Percentiles rank a stretch among this genome's conserved stretches.
Conservation (phyloP, 2,113 vertebrate species). For the Lucifuga dentata region DNA sequence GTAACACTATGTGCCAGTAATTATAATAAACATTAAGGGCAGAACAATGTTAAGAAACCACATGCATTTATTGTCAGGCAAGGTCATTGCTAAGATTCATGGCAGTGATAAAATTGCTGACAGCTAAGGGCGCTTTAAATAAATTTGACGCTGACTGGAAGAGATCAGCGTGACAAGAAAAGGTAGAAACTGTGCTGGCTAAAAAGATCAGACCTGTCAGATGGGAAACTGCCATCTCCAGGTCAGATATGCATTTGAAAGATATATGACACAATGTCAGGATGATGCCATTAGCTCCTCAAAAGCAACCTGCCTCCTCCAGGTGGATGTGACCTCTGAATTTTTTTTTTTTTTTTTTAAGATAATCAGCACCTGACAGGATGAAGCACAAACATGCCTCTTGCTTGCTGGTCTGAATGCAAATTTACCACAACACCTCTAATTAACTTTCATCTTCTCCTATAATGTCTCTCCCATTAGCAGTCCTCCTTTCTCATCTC, state of each 20-base stretch:
- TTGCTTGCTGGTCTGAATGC: not conserved
- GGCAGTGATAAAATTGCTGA: constrained; percentile 32
- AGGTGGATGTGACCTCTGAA: constrained; percentile 41
- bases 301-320: constrained; percentile 1
- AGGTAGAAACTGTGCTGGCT: not conserved
- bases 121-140: constrained; percentile 4
- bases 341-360: constrained; percentile 18
- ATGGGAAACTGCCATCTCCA: constrained; percentile 7
- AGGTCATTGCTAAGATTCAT: not conserved
- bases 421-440: not conserved
- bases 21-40: too few relatives aligned
- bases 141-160: constrained; percentile 17
- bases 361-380: not conserved
- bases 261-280: constrained; percentile 14
- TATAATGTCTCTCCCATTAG: too few relatives aligned
- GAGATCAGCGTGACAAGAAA: constrained; percentile 22
- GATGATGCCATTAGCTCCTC: not conserved
- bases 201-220: constrained; percentile 35
- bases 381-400: fast-evolving
- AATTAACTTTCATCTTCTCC: too few relatives aligned
- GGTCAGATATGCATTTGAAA: constrained; percentile 7
- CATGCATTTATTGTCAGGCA: not conserved
- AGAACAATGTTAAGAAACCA: too few relatives aligned
- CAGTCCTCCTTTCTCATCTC: not conserved
- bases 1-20: too few relatives aligned